Base-by-base conservation (phyloP, 2,888 invertebrate genomes). In the Orthosia gothica region DNA sequence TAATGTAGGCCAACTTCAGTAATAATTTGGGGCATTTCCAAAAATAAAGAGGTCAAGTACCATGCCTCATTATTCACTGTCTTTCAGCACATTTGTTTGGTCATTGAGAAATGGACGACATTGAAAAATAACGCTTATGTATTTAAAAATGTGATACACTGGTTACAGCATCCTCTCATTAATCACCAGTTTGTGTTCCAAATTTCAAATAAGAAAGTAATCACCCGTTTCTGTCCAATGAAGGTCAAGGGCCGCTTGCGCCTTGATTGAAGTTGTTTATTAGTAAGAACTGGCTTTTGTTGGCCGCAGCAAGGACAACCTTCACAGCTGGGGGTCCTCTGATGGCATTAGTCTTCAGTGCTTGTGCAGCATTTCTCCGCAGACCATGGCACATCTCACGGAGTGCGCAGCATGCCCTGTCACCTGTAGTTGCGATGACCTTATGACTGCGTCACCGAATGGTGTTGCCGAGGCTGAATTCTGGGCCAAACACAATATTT, bases 11-110 rank as follows among this genome's bases (percentile, higher is more conserved):
- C 62, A 79, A 40, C 57, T 50, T 47, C 20, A 68, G 32, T 45
- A 64, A 64, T 74, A 40, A 64, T 58, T 83, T 85, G 84, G 84
- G 65, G 58, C 65, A 67, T 63, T 55, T 67, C 84, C 83, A 84
- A 73, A 73, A 74, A 70, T 50, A 72, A 74, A 65, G 64, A 72
- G 71, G 70, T 79, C 68, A 73, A 76, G 70, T 66, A 71, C 61
- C 32, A 54, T 26, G 61, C 45, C 63, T 45, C 54, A 75, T 83
- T 75, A 68, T 70, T 83, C 66, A 70, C 40, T 66, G 81, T 66
- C 70, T 79, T 32, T 81, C 83, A 62, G 18, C 76, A 62, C 57
- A 58, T 70, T 69, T 63, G 66, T 80, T 68, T 32, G 55, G 45
- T 45, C 32, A 23, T 16, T 70, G 26, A 74, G n/a, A 59, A 74